Conservation (phyloP, 2,113 vertebrate genomes). For the Otocyon megalotis region DNA sequence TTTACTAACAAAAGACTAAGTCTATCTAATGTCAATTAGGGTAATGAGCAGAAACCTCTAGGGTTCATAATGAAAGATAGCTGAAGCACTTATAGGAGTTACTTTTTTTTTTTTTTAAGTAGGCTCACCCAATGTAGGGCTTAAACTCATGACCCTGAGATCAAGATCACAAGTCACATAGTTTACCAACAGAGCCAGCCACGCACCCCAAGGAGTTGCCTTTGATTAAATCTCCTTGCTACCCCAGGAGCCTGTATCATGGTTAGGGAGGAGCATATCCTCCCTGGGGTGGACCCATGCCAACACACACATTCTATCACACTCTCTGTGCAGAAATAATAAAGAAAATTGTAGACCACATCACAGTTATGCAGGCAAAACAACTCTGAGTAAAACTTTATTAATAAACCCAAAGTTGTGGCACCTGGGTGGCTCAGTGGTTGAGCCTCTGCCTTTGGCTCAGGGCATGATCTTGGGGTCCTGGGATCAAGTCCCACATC, state of each 20-base stretch:
- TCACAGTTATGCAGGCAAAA: not conserved
- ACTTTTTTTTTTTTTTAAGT: not conserved
- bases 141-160: not conserved
- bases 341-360: not conserved
- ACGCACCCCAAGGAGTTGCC: not conserved
- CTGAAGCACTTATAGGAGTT: not conserved
- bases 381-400: not conserved
- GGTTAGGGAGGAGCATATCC: not conserved
- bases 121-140: not conserved
- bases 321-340: not conserved
- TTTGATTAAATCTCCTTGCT: not conserved
- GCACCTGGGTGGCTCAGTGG: too few relatives aligned
- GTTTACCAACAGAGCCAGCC: not conserved
- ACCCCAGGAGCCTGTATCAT: not conserved
- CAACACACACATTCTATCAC: not conserved
- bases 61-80: not conserved
- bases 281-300: not conserved
- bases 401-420: not conserved
- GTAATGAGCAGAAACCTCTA: constrained; percentile 22
- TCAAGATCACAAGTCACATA: not conserved
- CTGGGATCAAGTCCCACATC: too few relatives aligned
- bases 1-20: not conserved
- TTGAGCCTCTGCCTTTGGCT: too few relatives aligned
- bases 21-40: not conserved
- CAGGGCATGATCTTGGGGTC: too few relatives aligned